These are phyloP conservation scores for Lepilemur ruficaudatus DNA, from an alignment of 2,797 vertebrate genomes.

Conservation along the genomic window DNA sequence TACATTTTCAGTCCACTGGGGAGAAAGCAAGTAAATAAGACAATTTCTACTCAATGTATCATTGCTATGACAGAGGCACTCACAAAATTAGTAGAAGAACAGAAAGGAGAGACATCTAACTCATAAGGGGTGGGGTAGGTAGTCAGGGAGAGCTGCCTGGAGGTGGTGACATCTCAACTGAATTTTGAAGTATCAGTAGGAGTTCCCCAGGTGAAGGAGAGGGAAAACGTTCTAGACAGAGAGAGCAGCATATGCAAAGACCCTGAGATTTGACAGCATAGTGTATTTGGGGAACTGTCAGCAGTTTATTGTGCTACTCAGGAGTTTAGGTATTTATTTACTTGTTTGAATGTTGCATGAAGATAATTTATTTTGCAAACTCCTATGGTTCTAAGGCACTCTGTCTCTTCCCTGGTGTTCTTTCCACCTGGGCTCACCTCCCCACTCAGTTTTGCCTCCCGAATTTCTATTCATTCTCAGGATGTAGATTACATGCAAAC, in stretches of 20 bases:
- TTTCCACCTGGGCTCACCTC: no score
- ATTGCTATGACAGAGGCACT: not conserved
- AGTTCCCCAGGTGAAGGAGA: not conserved
- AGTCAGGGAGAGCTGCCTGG: not conserved
- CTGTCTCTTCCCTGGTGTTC: rapidly evolving
- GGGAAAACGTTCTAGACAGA: not conserved
- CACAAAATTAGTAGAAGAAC: not conserved
- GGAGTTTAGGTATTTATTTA: not conserved
- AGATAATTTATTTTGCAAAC: not conserved
- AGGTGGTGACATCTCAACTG: not conserved
- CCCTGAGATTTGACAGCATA: not conserved
- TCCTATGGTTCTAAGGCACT: not conserved
- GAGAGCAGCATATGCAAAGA: not conserved
- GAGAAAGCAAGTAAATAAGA: not conserved
- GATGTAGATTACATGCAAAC: no score
- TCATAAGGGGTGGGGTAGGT: not conserved
- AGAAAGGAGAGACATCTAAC: not conserved
- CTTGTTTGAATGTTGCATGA: not conserved
- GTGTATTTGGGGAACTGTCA: not conserved
- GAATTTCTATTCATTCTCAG: not conserved
- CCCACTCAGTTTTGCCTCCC: rapidly evolving
- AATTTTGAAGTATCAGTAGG: not conserved
- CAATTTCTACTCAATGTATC: not conserved
- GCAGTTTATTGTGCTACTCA: not conserved
- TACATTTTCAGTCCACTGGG: not conserved